Conservation (phyloP, 2,113 vertebrate genomes). For the Puma concolor region DNA sequence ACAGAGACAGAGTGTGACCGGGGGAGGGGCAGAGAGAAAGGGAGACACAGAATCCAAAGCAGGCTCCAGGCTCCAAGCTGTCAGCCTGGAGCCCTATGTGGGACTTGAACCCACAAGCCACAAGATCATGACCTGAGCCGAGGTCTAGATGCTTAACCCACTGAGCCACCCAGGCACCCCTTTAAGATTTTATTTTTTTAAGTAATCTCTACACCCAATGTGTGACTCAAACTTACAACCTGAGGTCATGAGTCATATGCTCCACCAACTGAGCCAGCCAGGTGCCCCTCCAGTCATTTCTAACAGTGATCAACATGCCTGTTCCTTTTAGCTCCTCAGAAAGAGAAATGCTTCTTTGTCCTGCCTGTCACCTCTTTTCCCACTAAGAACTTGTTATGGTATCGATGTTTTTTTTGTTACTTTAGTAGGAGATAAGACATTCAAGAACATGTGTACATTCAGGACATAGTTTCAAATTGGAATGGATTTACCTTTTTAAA, state of each 20-base stretch:
- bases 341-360: not conserved
- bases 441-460: not conserved
- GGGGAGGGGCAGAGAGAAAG: not conserved
- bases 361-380: not conserved
- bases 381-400: not conserved
- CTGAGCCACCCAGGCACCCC: not conserved
- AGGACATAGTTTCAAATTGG: not conserved
- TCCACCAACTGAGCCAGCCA: too few species aligned
- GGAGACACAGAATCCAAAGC: too few species aligned
- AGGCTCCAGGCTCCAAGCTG: too few species aligned
- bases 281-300: not conserved
- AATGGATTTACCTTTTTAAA: not conserved
- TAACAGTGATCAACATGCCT: not conserved
- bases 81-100: fast-evolving
- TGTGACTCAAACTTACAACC: too few species aligned
- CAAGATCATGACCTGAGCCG: not conserved
- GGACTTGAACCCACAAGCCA: not conserved
- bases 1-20: not conserved
- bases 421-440: not conserved
- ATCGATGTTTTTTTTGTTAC: not conserved
- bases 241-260: too few species aligned
- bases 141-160: not conserved
- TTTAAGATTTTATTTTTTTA: too few species aligned
- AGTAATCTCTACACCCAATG: too few species aligned
- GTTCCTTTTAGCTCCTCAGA: not conserved